These are phyloP conservation scores for Alfaro cultratus DNA, from an alignment of 2,797 vertebrate genomes.

Conservation along the genomic window DNA sequence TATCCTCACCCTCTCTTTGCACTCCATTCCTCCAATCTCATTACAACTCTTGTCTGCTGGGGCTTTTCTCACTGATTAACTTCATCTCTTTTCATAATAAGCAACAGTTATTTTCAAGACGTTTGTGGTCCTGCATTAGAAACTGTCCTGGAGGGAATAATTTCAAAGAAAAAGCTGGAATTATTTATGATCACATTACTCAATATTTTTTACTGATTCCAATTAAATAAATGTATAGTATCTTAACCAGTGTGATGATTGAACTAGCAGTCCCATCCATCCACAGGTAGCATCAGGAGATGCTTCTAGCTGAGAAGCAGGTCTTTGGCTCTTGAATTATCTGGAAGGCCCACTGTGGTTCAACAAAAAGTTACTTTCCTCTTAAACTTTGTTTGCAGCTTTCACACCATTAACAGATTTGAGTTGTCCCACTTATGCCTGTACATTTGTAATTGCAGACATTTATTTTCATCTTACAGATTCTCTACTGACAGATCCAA, in stretches of 20 bases:
- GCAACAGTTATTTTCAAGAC: slow-evolving; percentile 30
- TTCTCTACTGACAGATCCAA: neutral
- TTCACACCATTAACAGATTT: neutral
- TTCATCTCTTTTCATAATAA: slow-evolving; percentile 31
- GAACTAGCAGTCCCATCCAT: neutral
- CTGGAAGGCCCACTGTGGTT: neutral
- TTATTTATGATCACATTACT: neutral
- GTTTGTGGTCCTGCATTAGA: slow-evolving; percentile 26
- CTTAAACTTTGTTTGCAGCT: neutral
- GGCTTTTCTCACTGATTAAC: slow-evolving; percentile 33
- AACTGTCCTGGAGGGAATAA: slow-evolving; percentile 4
- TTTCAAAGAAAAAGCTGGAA: neutral
- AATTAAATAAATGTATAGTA: neutral
- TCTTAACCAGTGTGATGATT: neutral
- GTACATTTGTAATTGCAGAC: neutral
- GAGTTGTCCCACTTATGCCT: neutral
- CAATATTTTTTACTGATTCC: neutral
- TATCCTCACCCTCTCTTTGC: slow-evolving; percentile 34
- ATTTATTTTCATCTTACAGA: neutral
- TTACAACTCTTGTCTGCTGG: slow-evolving; percentile 26
- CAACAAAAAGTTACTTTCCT: neutral
- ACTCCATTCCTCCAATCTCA: slow-evolving; percentile 49
- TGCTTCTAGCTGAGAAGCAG: neutral
- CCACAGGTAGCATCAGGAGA: neutral
- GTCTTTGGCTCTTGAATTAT: neutral